A percentile compares a stretch with the other conserved stretches of the same genome.
Evolutionary conservation across 2,797 vertebrate genomes (phyloP).

Genomic region (Xenentodon cancila): DNA sequence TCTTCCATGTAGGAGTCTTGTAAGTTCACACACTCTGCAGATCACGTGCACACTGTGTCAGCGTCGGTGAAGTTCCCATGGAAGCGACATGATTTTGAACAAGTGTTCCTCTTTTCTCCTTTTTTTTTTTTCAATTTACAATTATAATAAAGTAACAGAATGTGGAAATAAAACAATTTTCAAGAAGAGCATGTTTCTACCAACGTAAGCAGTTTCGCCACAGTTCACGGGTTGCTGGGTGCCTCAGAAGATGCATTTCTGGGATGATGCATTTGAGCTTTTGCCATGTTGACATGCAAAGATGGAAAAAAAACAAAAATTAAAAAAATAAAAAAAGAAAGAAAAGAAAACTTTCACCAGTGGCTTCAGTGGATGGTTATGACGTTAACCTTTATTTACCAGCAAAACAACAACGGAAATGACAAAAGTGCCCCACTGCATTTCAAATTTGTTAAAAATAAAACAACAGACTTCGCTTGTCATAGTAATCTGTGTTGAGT

Average conservation of each 20-base stretch:
- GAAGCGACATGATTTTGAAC: conserved; percentile 72
- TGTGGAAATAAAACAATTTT: conserved; percentile 46
- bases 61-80: conserved; percentile 63
- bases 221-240: conserved; percentile 40
- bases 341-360: conserved; percentile 76
- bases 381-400: conserved; percentile 68
- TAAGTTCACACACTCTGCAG: conserved; percentile 57
- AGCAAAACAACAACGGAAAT: conserved; percentile 69
- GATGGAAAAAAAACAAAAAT: conserved; percentile 21
- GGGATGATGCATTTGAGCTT: conserved; percentile 22
- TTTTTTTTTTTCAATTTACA: conserved; percentile 60
- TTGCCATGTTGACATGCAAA: conserved; percentile 64
- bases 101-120: conserved; percentile 48
- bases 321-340: conserved; percentile 54
- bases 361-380: conserved; percentile 63
- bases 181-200: conserved; percentile 41
- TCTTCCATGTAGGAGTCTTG: conserved; percentile 49
- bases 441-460: conserved; percentile 55
- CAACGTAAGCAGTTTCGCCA: conserved; percentile 52
- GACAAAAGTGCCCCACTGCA: conserved; percentile 59
- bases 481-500: conserved; percentile 39
- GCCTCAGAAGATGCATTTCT: conserved; percentile 38
- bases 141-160: conserved; percentile 55
- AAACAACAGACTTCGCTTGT: conserved; percentile 45
- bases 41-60: conserved; percentile 71